Percentiles rank a stretch among this genome's conserved stretches.
These are phyloP conservation scores for Matsumyia berberina DNA, from an alignment of 2,888 invertebrate genomes.

Conservation along the genomic window DNA sequence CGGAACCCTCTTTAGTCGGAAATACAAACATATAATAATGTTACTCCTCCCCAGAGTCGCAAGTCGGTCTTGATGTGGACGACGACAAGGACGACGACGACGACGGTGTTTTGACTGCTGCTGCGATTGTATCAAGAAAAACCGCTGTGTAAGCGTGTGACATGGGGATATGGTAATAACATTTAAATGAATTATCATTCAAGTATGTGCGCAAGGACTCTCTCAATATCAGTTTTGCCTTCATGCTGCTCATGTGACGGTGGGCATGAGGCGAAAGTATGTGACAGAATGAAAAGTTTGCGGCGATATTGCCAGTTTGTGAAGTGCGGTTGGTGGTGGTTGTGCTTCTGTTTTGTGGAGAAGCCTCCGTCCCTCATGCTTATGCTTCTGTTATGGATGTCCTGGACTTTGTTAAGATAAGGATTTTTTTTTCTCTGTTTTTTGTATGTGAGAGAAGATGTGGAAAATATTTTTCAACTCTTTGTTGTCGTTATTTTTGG, in stretches of 20 bases:
- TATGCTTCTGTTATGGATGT: constrained; percentile 52
- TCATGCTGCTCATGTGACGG: constrained; percentile 13
- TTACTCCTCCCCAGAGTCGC: constrained; percentile 54
- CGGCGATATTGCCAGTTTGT: constrained; percentile 67
- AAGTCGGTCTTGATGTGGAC: constrained; percentile 25
- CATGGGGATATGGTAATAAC: constrained; percentile 71
- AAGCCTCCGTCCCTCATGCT: background rate
- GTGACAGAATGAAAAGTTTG: constrained; percentile 66
- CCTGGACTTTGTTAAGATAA: constrained; percentile 72
- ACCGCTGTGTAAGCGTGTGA: constrained; percentile 61
- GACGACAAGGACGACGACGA: constrained; percentile 28
- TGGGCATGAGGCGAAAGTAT: background rate
- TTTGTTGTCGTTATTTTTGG: constrained; percentile 44
- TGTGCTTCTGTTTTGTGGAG: constrained; percentile 14
- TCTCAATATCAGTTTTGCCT: constrained; percentile 29
- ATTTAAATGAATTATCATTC: constrained; percentile 73
- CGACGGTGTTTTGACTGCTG: constrained; percentile 62
- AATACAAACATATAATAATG: constrained; percentile 28
- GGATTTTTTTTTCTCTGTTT: constrained; percentile 23
- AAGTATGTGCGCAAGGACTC: constrained; percentile 62
- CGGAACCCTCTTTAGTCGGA: background rate
- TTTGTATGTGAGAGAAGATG: constrained; percentile 49
- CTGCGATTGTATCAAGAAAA: constrained; percentile 53
- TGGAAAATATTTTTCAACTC: constrained; percentile 70
- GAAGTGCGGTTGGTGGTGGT: constrained; percentile 41